Base-by-base conservation (phyloP, 2,797 vertebrate genomes). In the Paguma larvata region DNA sequence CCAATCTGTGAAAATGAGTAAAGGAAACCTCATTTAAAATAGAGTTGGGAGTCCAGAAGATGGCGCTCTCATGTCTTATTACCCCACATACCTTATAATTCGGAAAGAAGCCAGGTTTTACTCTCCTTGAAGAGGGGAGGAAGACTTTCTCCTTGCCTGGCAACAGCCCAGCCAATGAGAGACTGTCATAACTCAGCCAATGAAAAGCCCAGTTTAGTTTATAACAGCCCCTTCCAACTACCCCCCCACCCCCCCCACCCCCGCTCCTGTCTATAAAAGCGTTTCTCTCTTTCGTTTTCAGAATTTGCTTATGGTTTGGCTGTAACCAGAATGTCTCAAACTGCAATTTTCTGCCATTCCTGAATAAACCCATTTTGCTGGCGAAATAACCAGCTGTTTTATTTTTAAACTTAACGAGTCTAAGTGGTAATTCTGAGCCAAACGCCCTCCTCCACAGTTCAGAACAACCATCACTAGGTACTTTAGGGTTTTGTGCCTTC, bases 391-490 rank as follows among this genome's bases (percentile, higher is more conserved):
- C 4, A 27, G 73, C 72, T 16, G 41, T 73, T 73, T 73, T 75
- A 46, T 27, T 75, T 75, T 75, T 75, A 75, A 75, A 27, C 48
- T 75, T 32, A 75, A 75, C 44, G 32, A 14, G 13, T 25, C 0
- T 92, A 72, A 98, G 79, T 46, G 38, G 25, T 59, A 51, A 65
- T 62, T 65, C 70, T 86, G 32, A 93, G 51, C 41, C 67, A 56
- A 89, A 65, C 15, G 18, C 12, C n/a, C 25, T 70, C 48, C 34
- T 73, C 23, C 41, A 18, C 32, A 32, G 30, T 46, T 79, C 82
- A 83, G 7, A 84, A 67, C 44, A 38, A 15, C 23, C 9, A 86
- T 21, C 14, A 14, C n/a, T 16, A 51, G 53, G 32, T 53, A 51
- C 5, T 46, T 92, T 32, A 6, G 41, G 19, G 6, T 5, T 84